These are phyloP conservation scores for Catharus minimus DNA, from an alignment of 2,113 vertebrate species.

Conservation along the genomic window DNA sequence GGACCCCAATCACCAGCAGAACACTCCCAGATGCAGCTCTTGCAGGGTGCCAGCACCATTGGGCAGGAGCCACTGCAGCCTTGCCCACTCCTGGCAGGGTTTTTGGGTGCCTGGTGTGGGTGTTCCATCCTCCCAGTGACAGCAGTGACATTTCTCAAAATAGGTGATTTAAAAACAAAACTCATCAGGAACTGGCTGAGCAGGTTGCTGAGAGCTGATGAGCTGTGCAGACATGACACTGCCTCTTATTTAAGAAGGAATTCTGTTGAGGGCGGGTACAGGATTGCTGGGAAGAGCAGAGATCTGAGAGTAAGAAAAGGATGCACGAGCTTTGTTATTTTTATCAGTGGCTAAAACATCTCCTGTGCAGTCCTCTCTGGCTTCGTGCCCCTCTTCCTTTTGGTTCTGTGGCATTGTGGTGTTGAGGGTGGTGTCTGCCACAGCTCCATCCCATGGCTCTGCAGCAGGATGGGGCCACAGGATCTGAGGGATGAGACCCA, in stretches of 20 bases:
- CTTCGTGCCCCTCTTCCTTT: rapidly evolving
- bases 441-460: background rate
- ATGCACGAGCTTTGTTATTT: background rate
- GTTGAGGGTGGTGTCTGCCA: background rate
- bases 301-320: background rate
- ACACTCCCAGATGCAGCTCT: background rate
- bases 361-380: background rate
- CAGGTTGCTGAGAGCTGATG: background rate
- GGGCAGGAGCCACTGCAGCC: background rate
- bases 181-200: background rate
- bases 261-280: background rate
- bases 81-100: background rate
- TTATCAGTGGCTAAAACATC: background rate
- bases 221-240: background rate
- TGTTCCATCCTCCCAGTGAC: background rate
- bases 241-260: background rate
- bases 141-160: background rate
- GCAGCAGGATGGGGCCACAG: background rate
- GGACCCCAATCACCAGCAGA: background rate
- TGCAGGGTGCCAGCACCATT: background rate
- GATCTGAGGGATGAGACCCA: background rate
- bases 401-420: background rate
- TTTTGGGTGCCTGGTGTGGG: background rate
- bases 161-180: background rate
- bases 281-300: background rate